Conservation (phyloP, 1,140 invertebrate species). For the Latrodectus geometricus region DNA sequence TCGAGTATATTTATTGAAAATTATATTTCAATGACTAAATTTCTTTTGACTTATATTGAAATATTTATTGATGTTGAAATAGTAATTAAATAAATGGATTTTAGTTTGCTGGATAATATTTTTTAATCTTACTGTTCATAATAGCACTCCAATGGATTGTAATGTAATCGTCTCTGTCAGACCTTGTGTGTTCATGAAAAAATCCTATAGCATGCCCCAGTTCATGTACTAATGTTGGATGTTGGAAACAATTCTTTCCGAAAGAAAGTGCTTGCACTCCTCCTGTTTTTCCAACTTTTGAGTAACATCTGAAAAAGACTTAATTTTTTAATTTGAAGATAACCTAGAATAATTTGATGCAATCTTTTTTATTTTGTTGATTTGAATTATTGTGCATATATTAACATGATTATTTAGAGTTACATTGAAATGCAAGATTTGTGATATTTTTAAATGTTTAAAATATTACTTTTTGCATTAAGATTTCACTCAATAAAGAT, state of each 20-base stretch:
- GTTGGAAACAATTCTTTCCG: conserved; percentile 19
- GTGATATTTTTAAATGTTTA: too few relatives aligned
- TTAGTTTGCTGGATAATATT: neutral
- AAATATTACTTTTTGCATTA: too few relatives aligned
- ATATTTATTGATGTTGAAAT: neutral
- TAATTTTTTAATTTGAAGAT: too few relatives aligned
- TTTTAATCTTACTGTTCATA: conserved; percentile 39
- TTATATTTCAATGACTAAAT: neutral
- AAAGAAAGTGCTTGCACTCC: conserved; percentile 36
- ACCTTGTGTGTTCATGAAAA: conserved; percentile 69
- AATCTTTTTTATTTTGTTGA: too few relatives aligned
- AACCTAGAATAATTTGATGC: too few relatives aligned
- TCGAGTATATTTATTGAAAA: too few relatives aligned
- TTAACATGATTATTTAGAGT: too few relatives aligned
- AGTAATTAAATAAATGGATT: neutral
- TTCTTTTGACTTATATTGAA: neutral
- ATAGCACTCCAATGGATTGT: conserved; percentile 66
- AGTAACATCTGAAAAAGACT: conserved; percentile 29
- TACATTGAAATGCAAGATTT: too few relatives aligned
- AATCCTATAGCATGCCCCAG: conserved; percentile 69
- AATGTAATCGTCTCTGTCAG: conserved; percentile 69
- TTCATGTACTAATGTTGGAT: conserved; percentile 65
- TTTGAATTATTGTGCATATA: too few relatives aligned
- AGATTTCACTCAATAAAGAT: too few relatives aligned
- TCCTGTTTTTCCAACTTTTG: conserved; percentile 45